phyloP scores from a whole-genome alignment of 2,797 vertebrate genomes.

The Gymnothorax reevesii region DNA sequence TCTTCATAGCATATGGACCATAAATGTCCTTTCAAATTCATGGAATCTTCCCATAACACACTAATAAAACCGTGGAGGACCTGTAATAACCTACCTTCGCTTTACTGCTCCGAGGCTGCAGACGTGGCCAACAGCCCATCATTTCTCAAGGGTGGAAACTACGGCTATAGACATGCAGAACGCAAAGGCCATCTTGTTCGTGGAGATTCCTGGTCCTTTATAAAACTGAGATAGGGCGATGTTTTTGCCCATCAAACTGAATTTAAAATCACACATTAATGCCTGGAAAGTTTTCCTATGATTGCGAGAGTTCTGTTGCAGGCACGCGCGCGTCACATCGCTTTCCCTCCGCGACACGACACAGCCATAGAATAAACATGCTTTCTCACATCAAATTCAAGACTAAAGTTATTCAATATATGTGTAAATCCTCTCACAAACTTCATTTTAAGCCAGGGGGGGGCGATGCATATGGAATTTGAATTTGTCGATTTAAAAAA shows the following conservation, averaged over 20 bases:
- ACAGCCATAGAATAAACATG: no score
- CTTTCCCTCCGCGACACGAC: no score
- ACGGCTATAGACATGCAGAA: background rate
- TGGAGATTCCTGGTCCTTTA: background rate
- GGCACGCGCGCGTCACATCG: no score
- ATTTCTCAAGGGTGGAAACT: background rate
- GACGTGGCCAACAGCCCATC: background rate
- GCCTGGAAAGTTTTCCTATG: background rate
- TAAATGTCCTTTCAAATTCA: conserved; percentile 47
- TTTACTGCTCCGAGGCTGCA: background rate
- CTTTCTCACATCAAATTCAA: background rate
- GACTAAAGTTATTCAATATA: background rate
- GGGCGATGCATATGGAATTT: no score
- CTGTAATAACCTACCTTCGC: background rate
- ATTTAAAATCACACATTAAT: background rate
- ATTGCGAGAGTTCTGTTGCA: background rate
- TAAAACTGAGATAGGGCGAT: background rate
- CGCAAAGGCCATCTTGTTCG: background rate
- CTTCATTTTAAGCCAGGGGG: no score
- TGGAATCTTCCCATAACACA: conserved; percentile 33
- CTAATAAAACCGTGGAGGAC: conserved; percentile 31
- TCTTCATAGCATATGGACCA: conserved; percentile 49
- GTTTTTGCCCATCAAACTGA: background rate
- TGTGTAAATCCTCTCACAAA: background rate
- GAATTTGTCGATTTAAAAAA: no score